Evolutionary conservation across 2,888 invertebrate genomes (phyloP).

Genomic region (Erebia aethiops): DNA sequence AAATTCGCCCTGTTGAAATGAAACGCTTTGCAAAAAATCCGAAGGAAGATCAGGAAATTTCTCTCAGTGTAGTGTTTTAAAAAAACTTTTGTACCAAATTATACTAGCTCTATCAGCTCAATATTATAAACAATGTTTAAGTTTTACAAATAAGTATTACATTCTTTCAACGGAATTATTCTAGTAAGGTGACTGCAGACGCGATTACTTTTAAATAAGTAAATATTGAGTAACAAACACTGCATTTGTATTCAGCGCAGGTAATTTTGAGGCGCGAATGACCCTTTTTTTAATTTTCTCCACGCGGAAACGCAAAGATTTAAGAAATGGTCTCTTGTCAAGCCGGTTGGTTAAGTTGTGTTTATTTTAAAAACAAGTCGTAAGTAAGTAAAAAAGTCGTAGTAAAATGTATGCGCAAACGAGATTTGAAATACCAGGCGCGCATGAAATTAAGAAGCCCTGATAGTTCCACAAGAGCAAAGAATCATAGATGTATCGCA

Average conservation of each 20-base stretch:
- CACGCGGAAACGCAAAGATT: conserved; percentile 78
- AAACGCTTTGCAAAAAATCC: too few species aligned
- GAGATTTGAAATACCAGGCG: conserved; percentile 75
- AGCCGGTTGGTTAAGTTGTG: conserved; percentile 67
- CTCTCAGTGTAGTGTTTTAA: too few species aligned
- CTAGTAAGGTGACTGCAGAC: background rate
- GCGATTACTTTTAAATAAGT: conserved; percentile 6
- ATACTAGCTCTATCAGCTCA: too few species aligned
- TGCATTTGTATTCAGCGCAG: conserved; percentile 46
- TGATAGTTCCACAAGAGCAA: conserved; percentile 49
- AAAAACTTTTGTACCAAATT: too few species aligned
- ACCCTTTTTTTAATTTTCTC: conserved; percentile 73
- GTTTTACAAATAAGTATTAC: background rate
- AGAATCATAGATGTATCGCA: conserved; percentile 53
- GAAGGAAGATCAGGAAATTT: too few species aligned
- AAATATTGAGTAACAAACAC: conserved; percentile 39
- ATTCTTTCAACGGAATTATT: background rate
- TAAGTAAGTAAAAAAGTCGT: conserved; percentile 75
- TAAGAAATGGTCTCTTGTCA: conserved; percentile 66
- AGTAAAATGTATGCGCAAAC: conserved; percentile 80
- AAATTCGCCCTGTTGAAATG: too few species aligned
- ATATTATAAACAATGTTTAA: too few species aligned
- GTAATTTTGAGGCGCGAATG: conserved; percentile 69
- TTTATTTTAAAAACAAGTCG: conserved; percentile 69
- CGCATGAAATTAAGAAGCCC: conserved; percentile 62